Evolutionary conservation across 2,797 vertebrate genomes (phyloP).

Genomic region (Peromyscus aztecus): DNA sequence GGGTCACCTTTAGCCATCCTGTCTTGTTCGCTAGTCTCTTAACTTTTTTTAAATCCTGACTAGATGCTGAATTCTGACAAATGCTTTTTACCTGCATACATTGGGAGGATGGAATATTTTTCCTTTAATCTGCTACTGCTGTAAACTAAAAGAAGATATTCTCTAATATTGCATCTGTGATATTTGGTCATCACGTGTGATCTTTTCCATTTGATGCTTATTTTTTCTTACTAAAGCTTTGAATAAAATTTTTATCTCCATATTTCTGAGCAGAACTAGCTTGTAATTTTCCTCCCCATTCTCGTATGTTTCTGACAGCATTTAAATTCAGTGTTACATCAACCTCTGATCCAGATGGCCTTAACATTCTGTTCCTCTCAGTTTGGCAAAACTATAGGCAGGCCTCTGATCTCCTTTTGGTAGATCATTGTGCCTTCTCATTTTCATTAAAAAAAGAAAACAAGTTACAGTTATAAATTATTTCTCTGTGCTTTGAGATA

Average conservation of each 20-base stretch:
- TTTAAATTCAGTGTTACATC: slow-evolving; percentile 11
- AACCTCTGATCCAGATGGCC: background rate
- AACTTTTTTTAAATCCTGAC: no score
- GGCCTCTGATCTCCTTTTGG: background rate
- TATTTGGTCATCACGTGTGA: background rate
- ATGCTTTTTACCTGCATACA: background rate
- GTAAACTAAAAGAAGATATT: background rate
- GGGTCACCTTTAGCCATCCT: no score
- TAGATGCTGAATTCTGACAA: slow-evolving; percentile 31
- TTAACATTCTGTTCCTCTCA: background rate
- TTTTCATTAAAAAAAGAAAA: background rate
- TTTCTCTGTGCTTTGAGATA: background rate
- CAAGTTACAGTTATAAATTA: background rate
- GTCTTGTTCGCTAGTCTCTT: no score
- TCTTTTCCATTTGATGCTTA: background rate
- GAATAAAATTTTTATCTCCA: background rate
- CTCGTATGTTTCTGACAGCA: background rate
- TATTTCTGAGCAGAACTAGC: background rate
- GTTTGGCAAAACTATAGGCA: background rate
- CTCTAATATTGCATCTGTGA: background rate
- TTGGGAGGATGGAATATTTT: background rate
- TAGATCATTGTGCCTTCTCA: background rate
- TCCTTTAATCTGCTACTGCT: background rate
- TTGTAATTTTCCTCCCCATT: background rate
- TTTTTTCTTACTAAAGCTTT: slow-evolving; percentile 35